phyloP scores from a whole-genome alignment of 2,797 vertebrate genomes.

The Gorsachius magnificus region DNA sequence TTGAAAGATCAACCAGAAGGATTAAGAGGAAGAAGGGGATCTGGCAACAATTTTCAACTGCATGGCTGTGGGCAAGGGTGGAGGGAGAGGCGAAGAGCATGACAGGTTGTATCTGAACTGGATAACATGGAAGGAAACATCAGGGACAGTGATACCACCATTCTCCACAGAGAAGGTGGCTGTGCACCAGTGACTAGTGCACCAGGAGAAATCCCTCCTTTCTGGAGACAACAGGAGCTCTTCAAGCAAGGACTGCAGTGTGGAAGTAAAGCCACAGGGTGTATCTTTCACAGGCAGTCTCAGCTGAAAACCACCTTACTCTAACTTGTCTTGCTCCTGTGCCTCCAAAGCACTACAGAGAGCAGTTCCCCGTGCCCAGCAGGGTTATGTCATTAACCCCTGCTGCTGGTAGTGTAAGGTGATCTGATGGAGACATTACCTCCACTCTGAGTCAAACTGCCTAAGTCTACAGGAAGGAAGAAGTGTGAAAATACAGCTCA shows the following conservation, averaged over 20 bases:
- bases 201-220: not conserved
- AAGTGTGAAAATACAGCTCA: not conserved
- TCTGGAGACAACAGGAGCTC: not conserved
- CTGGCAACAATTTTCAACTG: not conserved
- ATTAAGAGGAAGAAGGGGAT: not conserved
- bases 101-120: rapidly evolving
- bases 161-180: not conserved
- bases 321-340: not conserved
- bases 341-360: not conserved
- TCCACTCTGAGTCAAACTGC: not conserved
- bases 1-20: not conserved
- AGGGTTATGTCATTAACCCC: not conserved
- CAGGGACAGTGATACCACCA: not conserved
- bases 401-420: not conserved
- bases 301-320: not conserved
- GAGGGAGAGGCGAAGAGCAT: not conserved
- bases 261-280: not conserved
- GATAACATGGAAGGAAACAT: not conserved
- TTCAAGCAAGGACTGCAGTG: not conserved
- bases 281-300: not conserved
- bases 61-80: not conserved
- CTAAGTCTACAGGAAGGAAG: not conserved
- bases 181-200: not conserved
- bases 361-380: not conserved
- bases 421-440: not conserved